A percentile compares a stretch with the other conserved stretches of the same genome.
These are phyloP conservation scores for Euclidia mi DNA, from an alignment of 2,888 invertebrate genomes.

Conservation along the genomic window DNA sequence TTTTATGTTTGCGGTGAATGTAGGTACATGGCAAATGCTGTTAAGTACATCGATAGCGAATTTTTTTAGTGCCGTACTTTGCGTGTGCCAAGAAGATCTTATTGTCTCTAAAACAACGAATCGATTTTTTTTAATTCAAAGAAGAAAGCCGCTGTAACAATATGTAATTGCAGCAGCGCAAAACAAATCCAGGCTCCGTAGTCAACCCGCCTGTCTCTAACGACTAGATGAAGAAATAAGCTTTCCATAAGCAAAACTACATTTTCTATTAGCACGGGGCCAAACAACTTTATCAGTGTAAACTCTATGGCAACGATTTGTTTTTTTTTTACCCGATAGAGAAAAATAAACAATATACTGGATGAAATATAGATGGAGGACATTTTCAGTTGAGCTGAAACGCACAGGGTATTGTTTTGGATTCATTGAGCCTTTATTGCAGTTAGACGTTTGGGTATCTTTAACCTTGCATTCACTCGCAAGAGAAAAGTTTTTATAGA, in stretches of 20 bases:
- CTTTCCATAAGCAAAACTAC: constrained; percentile 57
- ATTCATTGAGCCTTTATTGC: constrained; percentile 55
- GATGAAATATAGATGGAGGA: constrained; percentile 49
- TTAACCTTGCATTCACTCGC: constrained; percentile 36
- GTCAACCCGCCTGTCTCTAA: constrained; percentile 56
- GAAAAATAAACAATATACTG: constrained; percentile 55
- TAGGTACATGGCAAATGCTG: no score
- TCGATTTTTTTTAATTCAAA: no score
- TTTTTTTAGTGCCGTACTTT: no score
- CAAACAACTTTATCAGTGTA: constrained; percentile 47
- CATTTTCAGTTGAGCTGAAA: constrained; percentile 47
- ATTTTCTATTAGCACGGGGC: constrained; percentile 41
- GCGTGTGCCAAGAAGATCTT: no score
- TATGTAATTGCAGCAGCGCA: constrained; percentile 66
- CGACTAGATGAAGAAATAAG: constrained; percentile 66
- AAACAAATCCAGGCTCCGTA: constrained; percentile 64
- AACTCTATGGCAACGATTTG: constrained; percentile 46
- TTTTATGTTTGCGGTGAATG: no score
- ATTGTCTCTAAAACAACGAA: constrained; percentile 42
- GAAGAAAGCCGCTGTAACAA: constrained; percentile 63
- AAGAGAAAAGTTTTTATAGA: background rate
- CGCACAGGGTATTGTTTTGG: constrained; percentile 47
- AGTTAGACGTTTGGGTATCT: constrained; percentile 40
- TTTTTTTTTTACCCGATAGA: constrained; percentile 55
- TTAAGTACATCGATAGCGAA: no score